phyloP scores from a whole-genome alignment of 2,797 vertebrate species.

The Rhincodon typus region DNA sequence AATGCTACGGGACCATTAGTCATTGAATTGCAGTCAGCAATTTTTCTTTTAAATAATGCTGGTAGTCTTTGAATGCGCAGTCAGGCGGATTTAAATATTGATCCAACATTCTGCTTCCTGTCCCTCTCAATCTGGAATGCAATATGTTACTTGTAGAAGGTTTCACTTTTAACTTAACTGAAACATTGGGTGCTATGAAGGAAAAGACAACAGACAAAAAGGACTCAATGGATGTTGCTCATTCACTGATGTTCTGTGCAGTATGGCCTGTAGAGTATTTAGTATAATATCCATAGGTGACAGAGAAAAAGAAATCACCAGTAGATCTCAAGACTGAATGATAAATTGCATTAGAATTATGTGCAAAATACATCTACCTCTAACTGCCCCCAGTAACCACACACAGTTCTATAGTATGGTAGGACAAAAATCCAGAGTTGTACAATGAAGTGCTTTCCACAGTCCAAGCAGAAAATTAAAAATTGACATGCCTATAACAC shows the following conservation, averaged over 20 bases:
- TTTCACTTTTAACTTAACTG: not conserved
- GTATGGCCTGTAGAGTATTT: not conserved
- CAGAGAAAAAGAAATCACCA: not conserved
- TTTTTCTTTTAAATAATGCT: not conserved
- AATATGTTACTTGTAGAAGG: not conserved
- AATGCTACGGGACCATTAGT: not conserved
- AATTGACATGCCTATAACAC: not conserved
- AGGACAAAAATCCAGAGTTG: not conserved
- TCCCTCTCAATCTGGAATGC: not conserved
- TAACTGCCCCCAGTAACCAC: not conserved
- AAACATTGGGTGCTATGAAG: not conserved
- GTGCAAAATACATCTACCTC: not conserved
- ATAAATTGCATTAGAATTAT: not conserved
- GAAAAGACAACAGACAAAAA: not conserved
- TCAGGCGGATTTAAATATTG: not conserved
- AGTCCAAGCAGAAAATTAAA: not conserved
- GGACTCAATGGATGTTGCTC: not conserved
- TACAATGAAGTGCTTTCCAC: not conserved
- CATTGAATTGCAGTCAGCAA: slow-evolving; percentile 21
- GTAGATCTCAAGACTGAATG: not conserved
- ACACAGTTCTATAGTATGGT: not conserved
- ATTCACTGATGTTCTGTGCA: not conserved
- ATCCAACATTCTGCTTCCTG: not conserved
- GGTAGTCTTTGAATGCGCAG: not conserved
- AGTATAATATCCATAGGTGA: not conserved